A percentile compares a stretch with the other conserved stretches of the same genome.
Conservation (phyloP, 2,113 vertebrate species). For the Brachionichthys hirsutus region DNA sequence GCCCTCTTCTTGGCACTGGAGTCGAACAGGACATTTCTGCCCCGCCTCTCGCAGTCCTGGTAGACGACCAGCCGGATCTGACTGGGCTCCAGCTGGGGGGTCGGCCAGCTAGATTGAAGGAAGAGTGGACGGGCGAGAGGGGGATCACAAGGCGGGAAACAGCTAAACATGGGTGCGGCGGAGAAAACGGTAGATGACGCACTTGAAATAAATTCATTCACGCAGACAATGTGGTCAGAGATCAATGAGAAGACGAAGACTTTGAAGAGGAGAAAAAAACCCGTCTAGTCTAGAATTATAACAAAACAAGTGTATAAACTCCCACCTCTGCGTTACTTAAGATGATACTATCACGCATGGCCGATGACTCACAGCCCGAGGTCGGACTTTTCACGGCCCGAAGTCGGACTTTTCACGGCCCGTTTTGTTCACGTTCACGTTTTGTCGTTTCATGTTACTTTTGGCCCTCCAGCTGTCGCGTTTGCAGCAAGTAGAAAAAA, state of each 20-base stretch:
- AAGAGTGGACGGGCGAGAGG: constrained; percentile 15
- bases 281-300: too few species aligned
- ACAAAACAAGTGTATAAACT: too few species aligned
- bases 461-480: too few species aligned
- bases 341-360: too few species aligned
- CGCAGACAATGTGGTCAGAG: background rate
- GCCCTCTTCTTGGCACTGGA: constrained; percentile 89
- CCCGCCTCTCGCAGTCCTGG: constrained; percentile 96
- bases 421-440: too few species aligned
- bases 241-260: background rate
- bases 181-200: background rate
- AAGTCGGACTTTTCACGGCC: too few species aligned
- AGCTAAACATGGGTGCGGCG: background rate
- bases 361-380: too few species aligned
- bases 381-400: too few species aligned
- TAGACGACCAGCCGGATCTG: constrained; percentile 97
- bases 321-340: too few species aligned
- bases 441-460: too few species aligned
- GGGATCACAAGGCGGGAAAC: background rate
- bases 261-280: too few species aligned
- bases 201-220: background rate
- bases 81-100: constrained; percentile 92
- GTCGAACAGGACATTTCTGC: constrained; percentile 96
- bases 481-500: too few species aligned
- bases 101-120: constrained; percentile 84